Percentiles rank a stretch among this genome's conserved stretches.
phyloP scores from a whole-genome alignment of 2,888 invertebrate species.

The Chymomyza procnemis region DNA sequence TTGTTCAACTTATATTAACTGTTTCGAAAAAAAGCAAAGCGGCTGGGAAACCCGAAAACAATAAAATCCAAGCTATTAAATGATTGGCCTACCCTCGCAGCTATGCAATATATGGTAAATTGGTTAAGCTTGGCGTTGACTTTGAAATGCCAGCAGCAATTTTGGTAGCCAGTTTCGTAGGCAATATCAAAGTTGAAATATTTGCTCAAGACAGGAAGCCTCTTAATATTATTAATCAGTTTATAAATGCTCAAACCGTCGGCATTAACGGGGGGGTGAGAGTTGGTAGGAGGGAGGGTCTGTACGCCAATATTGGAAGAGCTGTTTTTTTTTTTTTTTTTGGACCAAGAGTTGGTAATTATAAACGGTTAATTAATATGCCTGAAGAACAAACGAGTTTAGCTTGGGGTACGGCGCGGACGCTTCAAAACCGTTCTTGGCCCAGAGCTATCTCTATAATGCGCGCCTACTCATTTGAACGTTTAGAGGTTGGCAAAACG shows the following conservation, averaged over 20 bases:
- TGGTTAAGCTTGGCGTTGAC: slow-evolving; percentile 29
- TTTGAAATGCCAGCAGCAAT: slow-evolving; percentile 47
- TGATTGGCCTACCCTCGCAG: too few species aligned
- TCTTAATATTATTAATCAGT: slow-evolving; percentile 67
- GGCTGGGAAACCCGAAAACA: too few species aligned
- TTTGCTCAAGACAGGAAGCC: slow-evolving; percentile 73
- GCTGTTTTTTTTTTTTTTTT: too few species aligned
- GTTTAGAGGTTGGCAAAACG: slow-evolving; percentile 11
- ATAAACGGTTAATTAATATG: slow-evolving; percentile 16
- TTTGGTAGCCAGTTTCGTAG: slow-evolving; percentile 11
- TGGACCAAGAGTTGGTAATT: slow-evolving; percentile 3
- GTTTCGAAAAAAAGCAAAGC: too few species aligned
- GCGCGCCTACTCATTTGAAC: too few species aligned
- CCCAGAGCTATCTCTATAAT: neutral
- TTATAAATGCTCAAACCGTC: slow-evolving; percentile 46
- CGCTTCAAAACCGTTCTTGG: neutral
- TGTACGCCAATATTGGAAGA: neutral
- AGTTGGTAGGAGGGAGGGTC: neutral
- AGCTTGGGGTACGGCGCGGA: neutral
- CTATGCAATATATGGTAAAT: neutral
- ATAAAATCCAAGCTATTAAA: too few species aligned
- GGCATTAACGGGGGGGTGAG: neutral
- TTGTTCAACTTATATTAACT: too few species aligned
- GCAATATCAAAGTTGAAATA: slow-evolving; percentile 45
- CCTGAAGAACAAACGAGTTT: neutral